These are phyloP conservation scores for Pangasius macronema DNA, from an alignment of 2,797 vertebrate species.

Conservation along the genomic window DNA sequence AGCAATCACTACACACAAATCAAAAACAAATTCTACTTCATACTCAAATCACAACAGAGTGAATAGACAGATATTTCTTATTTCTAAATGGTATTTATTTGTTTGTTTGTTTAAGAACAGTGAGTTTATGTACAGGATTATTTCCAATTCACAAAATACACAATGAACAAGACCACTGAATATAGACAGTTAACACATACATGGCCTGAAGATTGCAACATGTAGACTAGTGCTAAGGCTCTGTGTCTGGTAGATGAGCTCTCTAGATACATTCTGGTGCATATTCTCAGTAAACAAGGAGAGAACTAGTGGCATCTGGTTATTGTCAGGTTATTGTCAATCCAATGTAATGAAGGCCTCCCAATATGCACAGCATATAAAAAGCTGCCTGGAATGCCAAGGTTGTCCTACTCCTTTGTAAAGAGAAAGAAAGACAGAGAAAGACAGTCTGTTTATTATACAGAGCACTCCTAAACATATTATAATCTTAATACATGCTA, in stretches of 20 bases:
- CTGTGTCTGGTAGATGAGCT: not conserved
- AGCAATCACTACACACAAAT: not conserved
- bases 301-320: not conserved
- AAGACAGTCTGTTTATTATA: not conserved
- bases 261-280: not conserved
- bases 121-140: conserved; percentile 56
- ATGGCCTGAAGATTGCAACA: not conserved
- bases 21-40: not conserved
- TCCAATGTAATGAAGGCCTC: not conserved
- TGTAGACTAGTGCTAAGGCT: not conserved
- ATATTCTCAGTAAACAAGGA: not conserved
- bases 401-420: not conserved
- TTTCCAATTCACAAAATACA: conserved; percentile 50
- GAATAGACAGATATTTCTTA: not conserved
- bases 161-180: conserved; percentile 46
- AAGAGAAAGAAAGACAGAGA: not conserved
- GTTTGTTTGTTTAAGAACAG: not conserved
- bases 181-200: not conserved
- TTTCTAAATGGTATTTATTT: not conserved
- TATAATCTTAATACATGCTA: not conserved
- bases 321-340: not conserved
- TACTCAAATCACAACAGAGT: not conserved
- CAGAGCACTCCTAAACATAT: not conserved
- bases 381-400: not conserved
- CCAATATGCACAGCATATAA: not conserved